Base-by-base conservation (phyloP, 2,797 vertebrate species). In the Ciconia nigra region DNA sequence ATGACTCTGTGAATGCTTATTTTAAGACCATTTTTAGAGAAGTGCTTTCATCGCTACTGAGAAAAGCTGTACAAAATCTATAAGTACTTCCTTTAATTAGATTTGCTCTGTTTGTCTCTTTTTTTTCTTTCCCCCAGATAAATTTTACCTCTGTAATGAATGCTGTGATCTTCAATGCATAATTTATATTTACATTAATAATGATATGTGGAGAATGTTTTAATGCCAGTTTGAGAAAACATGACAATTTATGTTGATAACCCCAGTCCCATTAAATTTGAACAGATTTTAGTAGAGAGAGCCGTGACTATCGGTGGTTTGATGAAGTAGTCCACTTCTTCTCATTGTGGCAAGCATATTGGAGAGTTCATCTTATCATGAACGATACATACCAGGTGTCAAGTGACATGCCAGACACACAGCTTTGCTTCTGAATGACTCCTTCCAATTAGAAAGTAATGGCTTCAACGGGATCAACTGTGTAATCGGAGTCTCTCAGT, bases 141-240 rank as follows among this genome's bases (percentile, higher is more conserved):
- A 95, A 83, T 92, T 73, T 94, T 95, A 72, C 92, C 41, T 52
- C 37, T 42, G 76, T 94, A 93, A 85, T 58, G 51, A 90, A 89
- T 46, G 63, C 93, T 69, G 81, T 92, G 90, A 65, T 92, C 78
- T 87, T 89, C 61, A 78, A 90, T 97, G 94, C 94, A 92, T 95
- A 94, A 96, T 97, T 97, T 96, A 94, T 94, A 78, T 62, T 91
- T 96, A 95, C 87, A 54, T 97, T 92, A 93, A 90, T 95, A 91
- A 84, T 72, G 90, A 79, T 96, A 82, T 42, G 44, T 89, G 80
- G 71, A 83, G 93, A 82, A 87, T 70, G 33, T 93, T 97, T 97
- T 96, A 81, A 83, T 93, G 80, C 76, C 57, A 57, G 39, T 93
- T 88, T 93, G 96, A 94, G 96, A 95, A 97, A 96, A 96, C 82